Evolutionary conservation across 2,888 invertebrate species (phyloP), one percentile per base, ranked within the genome.

Genomic region (Euplexia lucipara): DNA sequence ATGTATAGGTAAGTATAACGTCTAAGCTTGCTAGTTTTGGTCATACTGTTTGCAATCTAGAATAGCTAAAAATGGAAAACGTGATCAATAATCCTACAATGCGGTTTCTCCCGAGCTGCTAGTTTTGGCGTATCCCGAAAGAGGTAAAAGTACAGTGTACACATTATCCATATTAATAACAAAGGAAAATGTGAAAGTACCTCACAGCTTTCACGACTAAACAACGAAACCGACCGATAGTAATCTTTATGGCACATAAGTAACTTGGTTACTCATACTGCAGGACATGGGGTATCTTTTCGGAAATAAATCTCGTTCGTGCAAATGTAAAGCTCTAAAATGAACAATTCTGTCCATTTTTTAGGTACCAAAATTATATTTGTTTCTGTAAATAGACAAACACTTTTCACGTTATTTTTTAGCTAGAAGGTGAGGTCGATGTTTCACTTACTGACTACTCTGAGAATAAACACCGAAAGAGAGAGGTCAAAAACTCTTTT

Each of bases 31-130:
- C n/a, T n/a, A n/a, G 49, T 34, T 61, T 61, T 39, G 51, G 39
- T 45, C 44, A 45, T 44, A 67, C 16, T n/a, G 32, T 26, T 16
- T 7, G 70, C 26, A 30, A 45, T 30, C 26, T 70, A 45, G 44
- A 70, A 39, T 26, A 51, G 44, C 44, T 61, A 51, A 62, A 70
- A 70, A 70, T 70, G 51, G 44, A 39, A 20, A 39, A 39, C 26
- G 16, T 70, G 34, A 45, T 61, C 51, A 61, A 67, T 49, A 70
- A 26, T 65, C 32, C 10, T 37, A 59, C 22, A 44, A 48, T 26
- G 42, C 42, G 30, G 66, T 70, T 39, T 70, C 26, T 44, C 37
- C 9, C 18, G 20, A 20, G 12, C 16, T 10, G 34, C 44, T 34
- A 61, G 67, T 44, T 62, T 39, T 32, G 51, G 14, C 9, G 20